phyloP scores from a whole-genome alignment of 2,113 vertebrate genomes.

The Passerina amoena region DNA sequence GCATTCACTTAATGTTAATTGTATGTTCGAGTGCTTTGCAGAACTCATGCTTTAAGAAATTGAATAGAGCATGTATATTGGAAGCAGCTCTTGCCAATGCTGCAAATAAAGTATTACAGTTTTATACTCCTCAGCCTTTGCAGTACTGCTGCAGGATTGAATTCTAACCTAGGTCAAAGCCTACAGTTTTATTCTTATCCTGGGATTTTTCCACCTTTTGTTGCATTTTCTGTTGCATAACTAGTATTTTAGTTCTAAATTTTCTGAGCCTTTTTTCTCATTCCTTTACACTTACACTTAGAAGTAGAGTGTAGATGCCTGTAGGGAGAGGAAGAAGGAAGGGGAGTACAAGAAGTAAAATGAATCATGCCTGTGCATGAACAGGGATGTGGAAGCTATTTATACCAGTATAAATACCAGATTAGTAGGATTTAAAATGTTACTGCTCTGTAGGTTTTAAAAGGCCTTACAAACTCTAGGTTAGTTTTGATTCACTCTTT shows the following conservation, averaged over 20 bases:
- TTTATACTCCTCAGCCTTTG: background rate
- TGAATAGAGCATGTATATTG: background rate
- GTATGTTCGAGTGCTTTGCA: background rate
- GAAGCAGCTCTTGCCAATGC: background rate
- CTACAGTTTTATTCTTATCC: background rate
- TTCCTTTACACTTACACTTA: background rate
- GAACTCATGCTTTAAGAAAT: background rate
- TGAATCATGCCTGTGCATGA: background rate
- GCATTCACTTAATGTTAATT: background rate
- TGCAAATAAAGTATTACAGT: background rate
- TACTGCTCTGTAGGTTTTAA: background rate
- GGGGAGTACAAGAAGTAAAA: background rate
- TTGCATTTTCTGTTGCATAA: constrained; percentile 25
- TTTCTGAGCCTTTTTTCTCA: background rate
- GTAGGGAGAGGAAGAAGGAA: background rate
- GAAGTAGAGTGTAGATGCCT: background rate
- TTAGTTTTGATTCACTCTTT: background rate
- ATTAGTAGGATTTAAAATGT: constrained; percentile 15
- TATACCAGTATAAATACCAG: constrained; percentile 1
- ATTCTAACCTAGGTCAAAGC: background rate
- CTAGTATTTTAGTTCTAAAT: background rate
- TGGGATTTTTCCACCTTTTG: background rate
- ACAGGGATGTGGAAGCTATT: background rate
- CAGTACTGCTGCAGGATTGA: background rate
- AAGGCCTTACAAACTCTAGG: background rate